Evolutionary conservation across 2,113 vertebrate genomes (phyloP).

Genomic region (Paradisaea rubra): DNA sequence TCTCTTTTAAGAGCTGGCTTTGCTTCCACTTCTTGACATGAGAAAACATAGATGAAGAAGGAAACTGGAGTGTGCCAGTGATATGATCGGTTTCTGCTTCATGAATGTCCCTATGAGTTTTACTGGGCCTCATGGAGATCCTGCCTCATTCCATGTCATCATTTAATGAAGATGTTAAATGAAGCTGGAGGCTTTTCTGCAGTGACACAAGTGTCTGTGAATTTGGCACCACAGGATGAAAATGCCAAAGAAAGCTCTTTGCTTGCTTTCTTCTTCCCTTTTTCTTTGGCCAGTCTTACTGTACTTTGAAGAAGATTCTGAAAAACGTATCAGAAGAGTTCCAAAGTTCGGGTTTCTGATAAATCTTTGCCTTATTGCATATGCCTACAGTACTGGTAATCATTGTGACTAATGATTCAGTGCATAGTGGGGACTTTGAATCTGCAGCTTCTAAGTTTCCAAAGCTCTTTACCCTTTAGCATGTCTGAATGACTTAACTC

Average conservation of each 20-base stretch:
- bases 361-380: background rate
- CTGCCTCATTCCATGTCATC: background rate
- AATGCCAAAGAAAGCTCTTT: background rate
- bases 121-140: background rate
- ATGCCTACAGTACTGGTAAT: accelerated
- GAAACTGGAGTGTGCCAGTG: background rate
- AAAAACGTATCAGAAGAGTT: background rate
- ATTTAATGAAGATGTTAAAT: background rate
- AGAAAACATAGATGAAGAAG: background rate
- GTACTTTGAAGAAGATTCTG: background rate
- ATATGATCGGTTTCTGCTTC: background rate
- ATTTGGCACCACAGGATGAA: background rate
- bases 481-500: background rate
- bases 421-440: background rate
- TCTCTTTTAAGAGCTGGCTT: background rate
- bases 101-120: background rate
- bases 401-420: background rate
- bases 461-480: background rate
- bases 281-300: background rate
- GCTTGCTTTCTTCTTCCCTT: background rate
- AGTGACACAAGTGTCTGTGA: background rate
- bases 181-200: background rate
- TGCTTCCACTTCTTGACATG: background rate
- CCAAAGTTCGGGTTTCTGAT: background rate
- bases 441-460: background rate